phyloP scores from a whole-genome alignment of 2,797 vertebrate species.

The Myripristis murdjan region DNA sequence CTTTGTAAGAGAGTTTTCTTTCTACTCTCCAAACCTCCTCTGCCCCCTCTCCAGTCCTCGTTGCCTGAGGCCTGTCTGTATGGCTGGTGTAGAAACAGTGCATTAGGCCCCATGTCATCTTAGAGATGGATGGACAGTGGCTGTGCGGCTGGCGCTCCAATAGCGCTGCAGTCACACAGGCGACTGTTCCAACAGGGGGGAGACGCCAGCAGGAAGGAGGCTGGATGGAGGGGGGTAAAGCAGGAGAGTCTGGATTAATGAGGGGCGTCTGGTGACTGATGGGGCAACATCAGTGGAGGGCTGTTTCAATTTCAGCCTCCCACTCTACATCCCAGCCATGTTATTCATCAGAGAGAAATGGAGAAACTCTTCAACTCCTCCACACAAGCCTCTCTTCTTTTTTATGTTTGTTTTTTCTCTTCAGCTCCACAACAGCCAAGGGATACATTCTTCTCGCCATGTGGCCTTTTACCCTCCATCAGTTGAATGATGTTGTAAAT shows the following conservation, averaged over 20 bases:
- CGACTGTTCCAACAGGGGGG: slow-evolving; percentile 60
- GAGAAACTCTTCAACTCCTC: slow-evolving; percentile 32
- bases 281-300: slow-evolving; percentile 73
- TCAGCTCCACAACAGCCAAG: background rate
- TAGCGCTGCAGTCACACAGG: slow-evolving; percentile 56
- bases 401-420: slow-evolving; percentile 2
- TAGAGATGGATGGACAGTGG: slow-evolving; percentile 76
- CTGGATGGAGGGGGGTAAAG: slow-evolving; percentile 54
- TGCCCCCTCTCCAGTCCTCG: slow-evolving; percentile 22
- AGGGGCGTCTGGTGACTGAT: slow-evolving; percentile 79
- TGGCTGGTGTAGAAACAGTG: slow-evolving; percentile 35
- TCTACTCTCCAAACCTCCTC: slow-evolving; percentile 36
- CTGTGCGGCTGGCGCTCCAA: slow-evolving; percentile 58
- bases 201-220: slow-evolving; percentile 66
- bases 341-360: slow-evolving; percentile 64
- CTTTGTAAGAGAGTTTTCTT: slow-evolving; percentile 16
- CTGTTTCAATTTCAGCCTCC: slow-evolving; percentile 82
- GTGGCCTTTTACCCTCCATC: slow-evolving; percentile 15
- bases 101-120: slow-evolving; percentile 64
- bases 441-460: background rate
- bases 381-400: background rate
- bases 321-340: slow-evolving; percentile 68
- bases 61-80: slow-evolving; percentile 49
- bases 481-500: slow-evolving; percentile 1
- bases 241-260: slow-evolving; percentile 75